These are phyloP conservation scores for Toxostoma redivivum DNA, from an alignment of 2,113 vertebrate species.

Conservation along the genomic window DNA sequence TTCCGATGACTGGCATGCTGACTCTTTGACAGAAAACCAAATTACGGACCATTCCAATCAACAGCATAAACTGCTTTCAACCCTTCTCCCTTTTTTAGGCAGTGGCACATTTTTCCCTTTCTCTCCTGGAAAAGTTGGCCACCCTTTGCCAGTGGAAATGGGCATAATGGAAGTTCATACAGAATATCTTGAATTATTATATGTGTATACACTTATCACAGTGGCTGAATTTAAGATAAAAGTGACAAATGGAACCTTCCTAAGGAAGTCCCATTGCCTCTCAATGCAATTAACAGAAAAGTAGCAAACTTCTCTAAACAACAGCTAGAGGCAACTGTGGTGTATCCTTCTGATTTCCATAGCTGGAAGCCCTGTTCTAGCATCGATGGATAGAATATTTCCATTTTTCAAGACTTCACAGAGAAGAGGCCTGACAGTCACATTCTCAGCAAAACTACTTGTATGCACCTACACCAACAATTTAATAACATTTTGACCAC, in stretches of 20 bases:
- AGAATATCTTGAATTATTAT: not conserved
- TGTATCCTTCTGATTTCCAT: accelerated
- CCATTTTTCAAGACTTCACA: not conserved
- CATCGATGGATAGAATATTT: not conserved
- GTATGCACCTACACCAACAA: accelerated
- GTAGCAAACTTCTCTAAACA: not conserved
- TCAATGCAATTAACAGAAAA: not conserved
- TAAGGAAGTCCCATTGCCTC: not conserved
- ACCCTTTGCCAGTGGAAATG: not conserved
- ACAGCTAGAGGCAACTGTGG: not conserved
- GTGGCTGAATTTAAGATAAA: not conserved
- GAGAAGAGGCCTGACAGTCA: accelerated
- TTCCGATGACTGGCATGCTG: slow-evolving; percentile 48
- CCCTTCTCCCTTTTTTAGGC: not conserved
- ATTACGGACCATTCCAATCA: slow-evolving; percentile 55
- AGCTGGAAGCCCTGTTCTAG: not conserved
- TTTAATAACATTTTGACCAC: not conserved
- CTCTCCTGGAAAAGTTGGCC: not conserved
- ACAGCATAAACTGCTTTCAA: not conserved
- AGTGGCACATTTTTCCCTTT: not conserved
- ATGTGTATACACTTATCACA: not conserved
- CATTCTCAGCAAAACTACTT: not conserved
- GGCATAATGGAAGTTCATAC: not conserved
- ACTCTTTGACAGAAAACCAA: slow-evolving; percentile 56
- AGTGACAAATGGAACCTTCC: not conserved